These are phyloP conservation scores for Platysternon megacephalum DNA, from an alignment of 2,113 vertebrate species.

Conservation along the genomic window DNA sequence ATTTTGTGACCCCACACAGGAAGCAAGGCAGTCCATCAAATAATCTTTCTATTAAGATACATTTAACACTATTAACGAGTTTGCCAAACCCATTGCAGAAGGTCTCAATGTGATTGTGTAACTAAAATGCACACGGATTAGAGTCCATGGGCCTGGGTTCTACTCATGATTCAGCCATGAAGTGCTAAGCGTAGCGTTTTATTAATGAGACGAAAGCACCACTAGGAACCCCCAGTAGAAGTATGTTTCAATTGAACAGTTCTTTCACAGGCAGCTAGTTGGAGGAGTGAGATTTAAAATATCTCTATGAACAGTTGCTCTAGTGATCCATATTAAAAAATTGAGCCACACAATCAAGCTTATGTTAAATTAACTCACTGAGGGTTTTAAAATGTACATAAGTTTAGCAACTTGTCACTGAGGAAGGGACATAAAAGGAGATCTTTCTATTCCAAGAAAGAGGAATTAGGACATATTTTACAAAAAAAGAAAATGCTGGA, in stretches of 20 bases:
- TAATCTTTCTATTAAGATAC: background rate
- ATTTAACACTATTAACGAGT: background rate
- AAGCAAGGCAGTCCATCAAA: no score
- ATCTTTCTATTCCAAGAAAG: accelerated
- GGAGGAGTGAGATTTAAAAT: background rate
- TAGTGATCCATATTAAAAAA: background rate
- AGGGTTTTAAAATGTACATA: background rate
- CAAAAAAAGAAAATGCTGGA: accelerated
- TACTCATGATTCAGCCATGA: accelerated
- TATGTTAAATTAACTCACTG: background rate
- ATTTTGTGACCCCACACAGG: no score
- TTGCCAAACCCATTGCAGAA: no score
- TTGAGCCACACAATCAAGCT: background rate
- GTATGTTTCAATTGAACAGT: background rate
- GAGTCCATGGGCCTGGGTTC: background rate
- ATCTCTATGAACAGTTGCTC: background rate
- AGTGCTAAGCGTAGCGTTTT: background rate
- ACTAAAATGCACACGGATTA: background rate
- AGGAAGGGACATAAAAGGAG: background rate
- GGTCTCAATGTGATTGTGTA: accelerated
- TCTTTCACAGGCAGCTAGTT: background rate
- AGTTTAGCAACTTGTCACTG: background rate
- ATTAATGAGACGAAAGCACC: background rate
- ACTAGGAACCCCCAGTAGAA: background rate
- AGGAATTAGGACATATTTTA: accelerated